Base-by-base conservation (phyloP, 2,113 vertebrate species). In the Myanophis thanlyinensis region DNA sequence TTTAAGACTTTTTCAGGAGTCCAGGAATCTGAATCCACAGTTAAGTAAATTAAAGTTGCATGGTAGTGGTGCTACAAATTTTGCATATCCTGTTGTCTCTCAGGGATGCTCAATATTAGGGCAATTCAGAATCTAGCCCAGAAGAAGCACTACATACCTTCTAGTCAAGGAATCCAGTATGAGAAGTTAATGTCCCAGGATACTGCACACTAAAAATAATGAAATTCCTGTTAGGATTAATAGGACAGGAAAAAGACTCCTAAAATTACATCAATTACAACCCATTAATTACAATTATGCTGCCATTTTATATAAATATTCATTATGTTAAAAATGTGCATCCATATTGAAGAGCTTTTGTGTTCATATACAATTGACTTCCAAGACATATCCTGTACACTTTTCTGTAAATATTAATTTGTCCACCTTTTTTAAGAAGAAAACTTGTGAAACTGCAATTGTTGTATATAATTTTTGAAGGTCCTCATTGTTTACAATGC, bases 381-480 rank as follows among this genome's bases (percentile, higher is more conserved):
- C 93, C 91, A 96, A 93, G 5, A 0, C 90, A 95, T 93, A 93
- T 94, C 94, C 91, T 96, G 96, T 97, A 96, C 95, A 95, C 92
- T 96, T 92, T 91, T 97, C 93, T 97, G 97, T 97, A 98, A 97
- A 96, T 97, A 97, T 92, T 95, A 93, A 94, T 95, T 96, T 92
- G 95, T 93, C 93, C 92, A 87, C 48, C 94, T 93, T 97, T 96
- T 97, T 94, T 95, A 0, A 95, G 93, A 87, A 93, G 91, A 95
- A 92, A 94, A 80, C 15, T 92, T 93, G 93, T 95, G 93, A 93
- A 91, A 90, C 91, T 90, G 48, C 95, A 94, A 85, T 93, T 94
- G 52, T 22, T 97, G 97, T 97, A 96, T 93, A 91, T 96, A 97
- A 92, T 97, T 97, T 97, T 96, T 93, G 96, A 96, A 97, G 92